Base-by-base conservation (phyloP, 2,797 vertebrate genomes). In the Falco berigora region DNA sequence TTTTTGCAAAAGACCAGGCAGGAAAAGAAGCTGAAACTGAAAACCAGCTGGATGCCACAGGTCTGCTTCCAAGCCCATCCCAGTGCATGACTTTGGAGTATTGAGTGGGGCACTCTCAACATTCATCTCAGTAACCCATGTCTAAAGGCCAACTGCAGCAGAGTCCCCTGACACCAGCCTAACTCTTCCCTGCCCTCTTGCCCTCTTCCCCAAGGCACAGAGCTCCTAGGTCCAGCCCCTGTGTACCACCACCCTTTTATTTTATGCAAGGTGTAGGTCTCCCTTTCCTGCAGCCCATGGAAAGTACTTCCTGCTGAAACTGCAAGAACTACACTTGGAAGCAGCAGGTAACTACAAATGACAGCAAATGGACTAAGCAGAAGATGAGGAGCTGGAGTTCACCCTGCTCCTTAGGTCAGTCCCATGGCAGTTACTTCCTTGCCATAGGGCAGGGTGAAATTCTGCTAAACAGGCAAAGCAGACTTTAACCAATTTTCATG, bases 241-340 rank as follows among this genome's bases (percentile, higher is more conserved):
- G 2, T 0, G 0, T 12, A 12, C 10, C 36, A 34, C 7, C 13
- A 8, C 18, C 6, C 20, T 67, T 61, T 34, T 20, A 5, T 87
- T 86, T 78, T 18, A 49, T 34, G 14, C 15, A 20, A 18, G 12
- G 5, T 25, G 20, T 27, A 7, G 1, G 4, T 68, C 17, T 64
- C 42, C 21, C 19, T 90, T 71, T 61, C 6, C 50, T 75, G 49
- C 47, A 76, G 59, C 18, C 32, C 11, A 2, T 8, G 21, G 80
- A 68, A 76, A 88, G 47, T 36, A 10, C 5, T 38, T 32, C 25
- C 38, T 85, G 88, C 52, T 72, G 73, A 75, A 92, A 75, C 36
- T 38, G 36, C 46, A 71, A 69, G 52, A 88, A 40, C 5, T 66
- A 25, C 2, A 6, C 67, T 66, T 34, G 30, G 47, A 74, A 74